A percentile compares a stretch with the other conserved stretches of the same genome.
These are phyloP conservation scores for Drosophila mayaguana DNA, from an alignment of 2,888 invertebrate genomes.

Conservation along the genomic window DNA sequence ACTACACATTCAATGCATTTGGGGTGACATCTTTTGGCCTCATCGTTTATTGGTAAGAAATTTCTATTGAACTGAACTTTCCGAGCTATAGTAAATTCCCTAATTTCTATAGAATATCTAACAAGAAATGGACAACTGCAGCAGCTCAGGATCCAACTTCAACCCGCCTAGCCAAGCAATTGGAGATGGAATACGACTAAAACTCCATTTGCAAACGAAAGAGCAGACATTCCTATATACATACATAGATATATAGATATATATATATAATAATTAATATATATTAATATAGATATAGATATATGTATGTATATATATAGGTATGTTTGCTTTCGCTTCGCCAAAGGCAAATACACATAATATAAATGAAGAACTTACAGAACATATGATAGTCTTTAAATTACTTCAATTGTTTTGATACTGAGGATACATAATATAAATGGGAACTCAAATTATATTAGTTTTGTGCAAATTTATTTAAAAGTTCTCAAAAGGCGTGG, in stretches of 20 bases:
- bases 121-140: background rate
- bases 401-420: background rate
- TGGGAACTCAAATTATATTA: background rate
- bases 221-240: background rate
- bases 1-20: background rate
- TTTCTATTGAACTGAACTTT: background rate
- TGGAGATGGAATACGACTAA: background rate
- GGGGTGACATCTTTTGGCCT: background rate
- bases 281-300: background rate
- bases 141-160: background rate
- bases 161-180: background rate
- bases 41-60: slow-evolving; percentile 3
- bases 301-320: background rate
- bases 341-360: background rate
- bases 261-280: slow-evolving; percentile 3
- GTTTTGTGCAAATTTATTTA: background rate
- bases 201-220: background rate
- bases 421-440: background rate
- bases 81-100: background rate
- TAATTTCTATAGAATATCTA: background rate
- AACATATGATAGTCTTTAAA: background rate
- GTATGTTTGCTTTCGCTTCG: background rate
- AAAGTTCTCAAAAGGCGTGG: background rate
- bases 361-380: background rate
- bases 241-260: slow-evolving; percentile 1